Percentiles rank a stretch among this genome's conserved stretches.
phyloP scores from a whole-genome alignment of 35 echinoderm and acorn worm genomes.

The Heliocidaris tuberculata region DNA sequence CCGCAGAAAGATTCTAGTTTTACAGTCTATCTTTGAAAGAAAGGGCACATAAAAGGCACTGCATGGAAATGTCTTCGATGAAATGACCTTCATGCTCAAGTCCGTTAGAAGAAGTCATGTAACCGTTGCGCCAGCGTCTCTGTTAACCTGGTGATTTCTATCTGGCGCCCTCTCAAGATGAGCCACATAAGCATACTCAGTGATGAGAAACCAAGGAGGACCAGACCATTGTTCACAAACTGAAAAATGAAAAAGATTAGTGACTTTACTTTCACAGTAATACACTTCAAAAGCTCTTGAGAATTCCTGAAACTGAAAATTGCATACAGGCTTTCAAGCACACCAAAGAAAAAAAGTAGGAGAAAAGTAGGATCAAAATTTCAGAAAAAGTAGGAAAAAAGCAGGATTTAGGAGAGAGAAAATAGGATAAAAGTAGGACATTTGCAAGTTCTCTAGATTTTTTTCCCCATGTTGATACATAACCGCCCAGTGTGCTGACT shows the following conservation, averaged over 20 bases:
- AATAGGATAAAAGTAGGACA: too few relatives aligned
- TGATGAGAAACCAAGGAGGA: not conserved
- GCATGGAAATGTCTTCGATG: not conserved
- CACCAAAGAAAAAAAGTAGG: too few relatives aligned
- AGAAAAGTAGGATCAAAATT: too few relatives aligned
- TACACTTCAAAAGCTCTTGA: not conserved
- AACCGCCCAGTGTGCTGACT: too few relatives aligned
- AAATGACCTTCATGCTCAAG: not conserved
- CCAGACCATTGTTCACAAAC: slow-evolving; percentile 1
- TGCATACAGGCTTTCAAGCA: too few relatives aligned
- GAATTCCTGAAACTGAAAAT: too few relatives aligned
- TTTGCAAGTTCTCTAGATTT: too few relatives aligned
- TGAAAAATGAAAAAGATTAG: not conserved
- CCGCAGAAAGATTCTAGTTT: too few relatives aligned
- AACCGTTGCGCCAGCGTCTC: not conserved
- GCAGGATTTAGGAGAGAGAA: too few relatives aligned
- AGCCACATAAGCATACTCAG: not conserved
- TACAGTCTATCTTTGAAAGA: too few relatives aligned
- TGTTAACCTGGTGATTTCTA: not conserved
- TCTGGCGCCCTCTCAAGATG: not conserved
- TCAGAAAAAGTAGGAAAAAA: too few relatives aligned
- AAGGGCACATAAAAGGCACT: not conserved
- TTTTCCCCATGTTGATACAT: too few relatives aligned
- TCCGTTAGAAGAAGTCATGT: not conserved
- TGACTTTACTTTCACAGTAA: not conserved